A percentile compares a stretch with the other conserved stretches of the same genome.
Conservation (phyloP, 1,140 invertebrate genomes). For the Anthonomus grandis region DNA sequence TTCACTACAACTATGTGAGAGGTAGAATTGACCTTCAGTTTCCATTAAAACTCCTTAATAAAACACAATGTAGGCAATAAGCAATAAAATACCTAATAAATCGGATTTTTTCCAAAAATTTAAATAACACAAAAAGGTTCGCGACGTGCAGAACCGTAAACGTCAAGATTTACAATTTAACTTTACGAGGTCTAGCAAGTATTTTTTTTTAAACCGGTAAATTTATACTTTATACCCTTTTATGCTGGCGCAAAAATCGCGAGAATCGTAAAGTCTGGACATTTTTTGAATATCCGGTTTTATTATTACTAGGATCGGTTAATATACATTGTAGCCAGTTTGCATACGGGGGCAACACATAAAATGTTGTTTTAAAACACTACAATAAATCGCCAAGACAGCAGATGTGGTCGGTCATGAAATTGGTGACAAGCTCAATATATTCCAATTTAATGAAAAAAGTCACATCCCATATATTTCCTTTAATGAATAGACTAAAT, state of each 20-base stretch:
- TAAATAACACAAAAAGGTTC: constrained; percentile 1
- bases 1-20: no score
- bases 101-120: no score
- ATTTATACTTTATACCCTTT: constrained; percentile 20
- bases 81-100: no score
- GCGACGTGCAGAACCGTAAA: background rate
- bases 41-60: no score
- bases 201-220: constrained; percentile 13
- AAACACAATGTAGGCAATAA: no score
- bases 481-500: background rate
- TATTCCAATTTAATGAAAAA: background rate
- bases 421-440: background rate
- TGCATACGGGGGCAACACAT: background rate
- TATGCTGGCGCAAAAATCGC: constrained; percentile 6
- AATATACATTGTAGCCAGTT: background rate
- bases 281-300: constrained; percentile 9
- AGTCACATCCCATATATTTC: background rate
- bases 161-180: constrained; percentile 15
- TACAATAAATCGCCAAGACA: background rate
- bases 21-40: no score
- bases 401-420: background rate
- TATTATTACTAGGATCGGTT: background rate
- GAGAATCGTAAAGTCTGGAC: constrained; percentile 8
- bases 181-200: constrained; percentile 11
- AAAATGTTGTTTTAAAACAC: background rate